phyloP scores from a whole-genome alignment of 2,113 vertebrate genomes.

The Salminus brasiliensis region DNA sequence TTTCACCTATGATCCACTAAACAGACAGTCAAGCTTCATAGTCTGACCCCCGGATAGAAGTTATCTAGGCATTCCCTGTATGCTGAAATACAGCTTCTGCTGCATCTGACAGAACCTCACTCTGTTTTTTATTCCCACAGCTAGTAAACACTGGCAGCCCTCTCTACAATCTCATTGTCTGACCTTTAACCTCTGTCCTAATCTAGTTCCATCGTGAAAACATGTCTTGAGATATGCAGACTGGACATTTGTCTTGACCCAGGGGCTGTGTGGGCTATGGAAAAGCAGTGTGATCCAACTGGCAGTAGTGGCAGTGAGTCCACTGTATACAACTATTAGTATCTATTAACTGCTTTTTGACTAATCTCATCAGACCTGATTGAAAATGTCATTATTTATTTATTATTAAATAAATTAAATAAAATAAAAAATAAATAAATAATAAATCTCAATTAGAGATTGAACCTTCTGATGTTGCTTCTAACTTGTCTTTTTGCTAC shows the following conservation, averaged over 20 bases:
- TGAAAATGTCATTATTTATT: background rate
- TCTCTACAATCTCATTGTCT: background rate
- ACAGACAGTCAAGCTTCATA: background rate
- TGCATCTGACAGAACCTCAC: background rate
- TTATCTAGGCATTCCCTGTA: background rate
- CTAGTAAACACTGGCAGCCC: background rate
- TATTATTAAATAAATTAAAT: no score
- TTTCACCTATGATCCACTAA: no score
- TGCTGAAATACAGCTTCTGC: background rate
- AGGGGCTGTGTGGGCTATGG: background rate
- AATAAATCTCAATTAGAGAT: background rate
- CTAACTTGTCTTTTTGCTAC: background rate
- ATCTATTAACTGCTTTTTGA: background rate
- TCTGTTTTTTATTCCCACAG: background rate
- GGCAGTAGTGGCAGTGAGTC: background rate
- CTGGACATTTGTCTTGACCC: background rate
- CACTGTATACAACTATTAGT: background rate
- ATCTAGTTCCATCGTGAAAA: background rate
- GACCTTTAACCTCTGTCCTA: constrained; percentile 18
- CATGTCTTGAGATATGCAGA: background rate
- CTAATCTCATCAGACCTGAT: background rate
- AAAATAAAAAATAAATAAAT: no score
- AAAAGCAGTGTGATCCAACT: background rate
- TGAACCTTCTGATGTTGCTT: background rate
- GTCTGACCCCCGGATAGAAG: background rate